Evolutionary conservation across 2,797 vertebrate genomes (phyloP).

Genomic region (Chelonia mydas): DNA sequence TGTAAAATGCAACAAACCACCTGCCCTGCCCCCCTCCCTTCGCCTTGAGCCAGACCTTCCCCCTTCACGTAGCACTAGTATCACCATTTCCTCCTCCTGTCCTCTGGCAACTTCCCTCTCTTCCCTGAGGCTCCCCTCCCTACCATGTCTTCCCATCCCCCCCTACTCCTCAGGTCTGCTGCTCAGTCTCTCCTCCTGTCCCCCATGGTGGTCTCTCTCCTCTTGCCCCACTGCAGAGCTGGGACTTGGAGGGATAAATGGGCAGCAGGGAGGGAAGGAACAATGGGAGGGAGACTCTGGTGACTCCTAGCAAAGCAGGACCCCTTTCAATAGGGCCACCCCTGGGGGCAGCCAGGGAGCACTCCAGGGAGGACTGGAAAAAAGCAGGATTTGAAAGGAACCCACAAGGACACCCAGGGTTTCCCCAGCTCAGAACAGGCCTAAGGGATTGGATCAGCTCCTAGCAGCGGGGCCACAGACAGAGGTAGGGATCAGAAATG

Average conservation of each 20-base stretch:
- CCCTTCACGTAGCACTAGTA: neutral
- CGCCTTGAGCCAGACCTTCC: neutral
- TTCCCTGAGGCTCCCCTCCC: neutral
- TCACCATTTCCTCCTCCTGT: neutral
- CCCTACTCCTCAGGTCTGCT: neutral
- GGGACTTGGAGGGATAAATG: neutral
- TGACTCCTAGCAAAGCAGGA: neutral
- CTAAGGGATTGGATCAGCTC: neutral
- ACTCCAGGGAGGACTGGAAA: neutral
- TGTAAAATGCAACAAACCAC: neutral
- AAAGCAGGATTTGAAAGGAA: neutral
- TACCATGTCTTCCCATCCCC: neutral
- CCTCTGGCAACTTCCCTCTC: rapidly evolving
- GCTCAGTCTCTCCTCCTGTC: neutral
- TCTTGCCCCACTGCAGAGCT: neutral
- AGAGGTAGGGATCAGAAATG: too few relatives aligned
- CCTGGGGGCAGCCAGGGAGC: neutral
- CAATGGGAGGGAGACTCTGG: neutral
- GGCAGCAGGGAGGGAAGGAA: neutral
- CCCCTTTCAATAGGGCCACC: neutral
- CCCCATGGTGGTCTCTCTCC: neutral
- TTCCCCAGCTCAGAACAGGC: neutral
- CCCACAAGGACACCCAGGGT: neutral
- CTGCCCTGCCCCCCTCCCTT: neutral
- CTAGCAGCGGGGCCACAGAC: neutral